phyloP scores from a whole-genome alignment of 2,797 vertebrate genomes.

The Epinephelus malabaricus region DNA sequence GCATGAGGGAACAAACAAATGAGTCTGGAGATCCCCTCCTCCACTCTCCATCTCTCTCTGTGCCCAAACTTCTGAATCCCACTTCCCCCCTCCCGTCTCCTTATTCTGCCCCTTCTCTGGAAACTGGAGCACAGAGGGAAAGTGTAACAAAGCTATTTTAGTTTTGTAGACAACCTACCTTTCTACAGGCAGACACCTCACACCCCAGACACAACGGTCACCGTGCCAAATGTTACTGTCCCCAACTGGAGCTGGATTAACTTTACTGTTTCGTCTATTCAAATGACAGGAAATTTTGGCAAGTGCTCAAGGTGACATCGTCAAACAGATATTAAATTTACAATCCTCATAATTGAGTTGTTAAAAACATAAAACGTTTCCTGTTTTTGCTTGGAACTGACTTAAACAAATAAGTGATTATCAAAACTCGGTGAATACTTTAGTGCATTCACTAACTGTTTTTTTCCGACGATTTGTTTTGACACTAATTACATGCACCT shows the following conservation, averaged over 20 bases:
- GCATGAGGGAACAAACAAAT: slow-evolving; percentile 61
- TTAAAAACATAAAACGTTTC: not conserved
- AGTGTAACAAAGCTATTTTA: slow-evolving; percentile 82
- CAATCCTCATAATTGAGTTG: not conserved
- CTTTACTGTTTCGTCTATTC: not conserved
- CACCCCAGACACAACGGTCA: slow-evolving; percentile 40
- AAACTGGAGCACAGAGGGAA: slow-evolving; percentile 75
- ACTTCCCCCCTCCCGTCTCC: slow-evolving; percentile 32
- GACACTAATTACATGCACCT: not conserved
- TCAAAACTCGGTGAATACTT: not conserved
- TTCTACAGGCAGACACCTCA: slow-evolving; percentile 50
- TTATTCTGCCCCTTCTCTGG: slow-evolving; percentile 26
- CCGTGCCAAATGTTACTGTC: slow-evolving; percentile 42
- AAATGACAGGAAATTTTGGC: not conserved
- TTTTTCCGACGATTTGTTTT: not conserved
- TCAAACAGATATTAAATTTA: not conserved
- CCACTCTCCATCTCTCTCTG: slow-evolving; percentile 47
- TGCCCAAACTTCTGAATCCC: slow-evolving; percentile 50
- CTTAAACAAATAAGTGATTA: not conserved
- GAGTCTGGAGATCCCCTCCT: slow-evolving; percentile 67
- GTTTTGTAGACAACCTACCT: slow-evolving; percentile 73
- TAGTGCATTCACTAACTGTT: not conserved
- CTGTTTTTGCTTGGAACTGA: not conserved
- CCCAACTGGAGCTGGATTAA: not conserved
- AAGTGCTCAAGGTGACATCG: not conserved